These are phyloP conservation scores for Ispidina lecontei DNA, from an alignment of 2,797 vertebrate genomes.

Conservation along the genomic window DNA sequence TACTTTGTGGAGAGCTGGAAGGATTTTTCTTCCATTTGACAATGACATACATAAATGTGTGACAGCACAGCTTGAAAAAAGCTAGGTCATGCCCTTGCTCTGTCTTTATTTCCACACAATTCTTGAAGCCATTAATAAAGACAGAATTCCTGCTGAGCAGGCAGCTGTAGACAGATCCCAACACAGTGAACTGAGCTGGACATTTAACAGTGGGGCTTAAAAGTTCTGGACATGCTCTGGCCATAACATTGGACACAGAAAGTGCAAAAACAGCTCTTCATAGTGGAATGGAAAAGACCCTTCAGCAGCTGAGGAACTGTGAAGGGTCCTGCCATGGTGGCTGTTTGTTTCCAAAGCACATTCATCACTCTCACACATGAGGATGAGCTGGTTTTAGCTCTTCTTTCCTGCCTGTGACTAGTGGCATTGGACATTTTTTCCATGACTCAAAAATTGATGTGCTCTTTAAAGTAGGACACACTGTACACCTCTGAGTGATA, in stretches of 20 bases:
- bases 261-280: neutral
- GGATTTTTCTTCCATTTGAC: neutral
- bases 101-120: conserved; percentile 8
- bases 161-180: conserved; percentile 9
- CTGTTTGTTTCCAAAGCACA: neutral
- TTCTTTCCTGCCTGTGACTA: neutral
- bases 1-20: neutral
- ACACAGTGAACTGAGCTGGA: neutral
- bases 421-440: neutral
- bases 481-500: neutral
- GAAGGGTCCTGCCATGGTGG: neutral
- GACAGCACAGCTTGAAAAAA: conserved; percentile 34
- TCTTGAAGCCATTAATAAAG: conserved; percentile 46
- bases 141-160: conserved; percentile 34
- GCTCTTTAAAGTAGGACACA: conserved; percentile 39
- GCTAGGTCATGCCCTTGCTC: neutral
- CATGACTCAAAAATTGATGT: conserved; percentile 15
- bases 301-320: neutral
- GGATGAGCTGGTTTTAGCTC: neutral
- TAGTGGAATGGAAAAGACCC: neutral
- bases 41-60: neutral
- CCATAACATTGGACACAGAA: neutral
- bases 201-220: neutral
- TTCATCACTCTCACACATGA: neutral
- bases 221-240: conserved; percentile 7